Evolutionary conservation across 2,888 invertebrate genomes (phyloP).

Genomic region (Agrochola circellaris): DNA sequence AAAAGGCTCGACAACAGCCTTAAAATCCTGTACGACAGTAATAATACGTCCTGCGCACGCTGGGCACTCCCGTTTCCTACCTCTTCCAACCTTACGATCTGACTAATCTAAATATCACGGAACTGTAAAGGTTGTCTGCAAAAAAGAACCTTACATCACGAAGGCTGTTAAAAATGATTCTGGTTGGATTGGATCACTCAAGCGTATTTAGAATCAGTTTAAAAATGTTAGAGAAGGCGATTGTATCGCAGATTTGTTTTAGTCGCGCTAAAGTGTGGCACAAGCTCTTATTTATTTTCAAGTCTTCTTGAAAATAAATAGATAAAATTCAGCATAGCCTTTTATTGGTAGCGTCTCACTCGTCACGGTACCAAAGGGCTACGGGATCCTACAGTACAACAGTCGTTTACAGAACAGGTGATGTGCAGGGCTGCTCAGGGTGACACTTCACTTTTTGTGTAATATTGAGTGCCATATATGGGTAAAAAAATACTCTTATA

Average conservation of each 20-base stretch:
- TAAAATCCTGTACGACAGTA: neutral
- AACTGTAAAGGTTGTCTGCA: neutral
- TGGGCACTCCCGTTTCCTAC: neutral
- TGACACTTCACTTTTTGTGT: neutral
- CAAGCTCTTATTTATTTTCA: neutral
- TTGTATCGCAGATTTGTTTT: neutral
- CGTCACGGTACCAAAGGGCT: neutral
- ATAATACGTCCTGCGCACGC: neutral
- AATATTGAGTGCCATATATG: neutral
- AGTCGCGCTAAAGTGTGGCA: neutral
- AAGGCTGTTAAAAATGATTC: neutral
- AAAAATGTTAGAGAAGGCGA: neutral
- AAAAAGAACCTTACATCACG: neutral
- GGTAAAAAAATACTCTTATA: neutral
- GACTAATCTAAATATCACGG: neutral
- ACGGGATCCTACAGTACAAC: neutral
- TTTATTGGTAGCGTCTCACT: neutral
- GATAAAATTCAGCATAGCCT: neutral
- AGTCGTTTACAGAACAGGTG: neutral
- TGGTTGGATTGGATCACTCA: neutral
- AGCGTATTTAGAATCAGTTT: neutral
- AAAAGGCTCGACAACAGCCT: neutral
- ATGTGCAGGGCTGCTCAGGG: neutral
- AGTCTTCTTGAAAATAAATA: neutral
- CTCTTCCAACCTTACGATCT: neutral